These are phyloP conservation scores for Nasonia vitripennis DNA, from an alignment of 1,140 invertebrate species.

Conservation along the genomic window DNA sequence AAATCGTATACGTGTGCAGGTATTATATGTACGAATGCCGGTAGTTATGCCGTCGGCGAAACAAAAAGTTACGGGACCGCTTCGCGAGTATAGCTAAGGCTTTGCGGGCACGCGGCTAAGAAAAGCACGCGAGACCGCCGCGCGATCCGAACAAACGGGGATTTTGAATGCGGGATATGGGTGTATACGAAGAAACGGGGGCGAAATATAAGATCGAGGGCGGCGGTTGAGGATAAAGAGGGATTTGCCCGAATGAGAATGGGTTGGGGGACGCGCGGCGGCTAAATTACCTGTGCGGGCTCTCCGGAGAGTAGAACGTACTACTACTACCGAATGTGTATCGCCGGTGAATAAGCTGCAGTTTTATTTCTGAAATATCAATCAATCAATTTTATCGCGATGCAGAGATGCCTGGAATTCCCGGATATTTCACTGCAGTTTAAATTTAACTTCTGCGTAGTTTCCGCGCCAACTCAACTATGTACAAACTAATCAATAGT, in stretches of 20 bases:
- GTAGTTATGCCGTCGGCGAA: background rate
- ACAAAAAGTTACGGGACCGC: constrained; percentile 23
- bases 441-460: background rate
- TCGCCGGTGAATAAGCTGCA: too few species aligned
- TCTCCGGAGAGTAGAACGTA: background rate
- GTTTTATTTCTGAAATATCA: background rate
- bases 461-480: background rate
- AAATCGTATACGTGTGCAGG: background rate
- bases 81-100: background rate
- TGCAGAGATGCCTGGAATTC: too few species aligned
- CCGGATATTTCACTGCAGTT: too few species aligned
- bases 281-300: background rate
- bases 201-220: constrained; percentile 1
- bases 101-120: background rate
- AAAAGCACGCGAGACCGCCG: background rate
- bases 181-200: constrained; percentile 1
- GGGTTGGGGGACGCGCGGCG: background rate
- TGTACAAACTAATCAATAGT: background rate
- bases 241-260: background rate
- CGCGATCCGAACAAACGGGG: constrained; percentile 24
- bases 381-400: background rate
- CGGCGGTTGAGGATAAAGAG: background rate
- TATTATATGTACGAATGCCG: background rate
- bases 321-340: background rate
- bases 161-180: background rate